Evolutionary conservation across 2,113 vertebrate genomes (phyloP).

Genomic region (Rhinolophus ferrumequinum): DNA sequence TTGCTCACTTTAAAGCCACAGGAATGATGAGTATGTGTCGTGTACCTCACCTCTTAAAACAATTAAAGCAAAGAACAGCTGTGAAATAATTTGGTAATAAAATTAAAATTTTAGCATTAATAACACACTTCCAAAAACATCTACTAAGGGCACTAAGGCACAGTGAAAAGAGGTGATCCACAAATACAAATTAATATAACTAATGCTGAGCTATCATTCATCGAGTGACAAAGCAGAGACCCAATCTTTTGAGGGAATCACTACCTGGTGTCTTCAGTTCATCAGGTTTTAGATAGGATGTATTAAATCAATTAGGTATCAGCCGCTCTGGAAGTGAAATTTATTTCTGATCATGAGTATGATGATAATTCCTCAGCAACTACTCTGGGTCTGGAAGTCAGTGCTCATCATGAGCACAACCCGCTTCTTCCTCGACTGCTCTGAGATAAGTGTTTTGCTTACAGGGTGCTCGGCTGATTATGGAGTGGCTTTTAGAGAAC

Average conservation of each 20-base stretch:
- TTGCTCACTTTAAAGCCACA: not conserved
- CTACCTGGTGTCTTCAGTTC: not conserved
- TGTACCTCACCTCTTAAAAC: not conserved
- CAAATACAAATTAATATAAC: not conserved
- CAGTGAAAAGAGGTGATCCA: not conserved
- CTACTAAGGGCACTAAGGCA: not conserved
- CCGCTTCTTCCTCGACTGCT: not conserved
- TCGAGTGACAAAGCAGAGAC: not conserved
- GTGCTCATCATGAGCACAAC: not conserved
- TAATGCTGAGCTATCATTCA: not conserved
- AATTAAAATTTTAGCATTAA: conserved; percentile 2
- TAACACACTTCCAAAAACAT: not conserved
- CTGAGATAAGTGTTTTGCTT: not conserved
- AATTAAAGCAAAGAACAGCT: conserved; percentile 19
- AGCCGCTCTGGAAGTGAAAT: conserved; percentile 15
- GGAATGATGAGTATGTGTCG: not conserved
- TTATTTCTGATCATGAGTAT: not conserved
- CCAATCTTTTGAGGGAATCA: not conserved
- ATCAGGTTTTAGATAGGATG: conserved; percentile 4
- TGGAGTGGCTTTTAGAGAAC: conserved; percentile 29
- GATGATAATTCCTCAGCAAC: not conserved
- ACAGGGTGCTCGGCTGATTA: conserved; percentile 22
- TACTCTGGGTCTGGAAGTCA: not conserved
- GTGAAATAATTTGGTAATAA: not conserved
- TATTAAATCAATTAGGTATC: not conserved